These are phyloP conservation scores for Hemibagrus guttatus DNA, from an alignment of 2,797 vertebrate genomes.

Conservation along the genomic window DNA sequence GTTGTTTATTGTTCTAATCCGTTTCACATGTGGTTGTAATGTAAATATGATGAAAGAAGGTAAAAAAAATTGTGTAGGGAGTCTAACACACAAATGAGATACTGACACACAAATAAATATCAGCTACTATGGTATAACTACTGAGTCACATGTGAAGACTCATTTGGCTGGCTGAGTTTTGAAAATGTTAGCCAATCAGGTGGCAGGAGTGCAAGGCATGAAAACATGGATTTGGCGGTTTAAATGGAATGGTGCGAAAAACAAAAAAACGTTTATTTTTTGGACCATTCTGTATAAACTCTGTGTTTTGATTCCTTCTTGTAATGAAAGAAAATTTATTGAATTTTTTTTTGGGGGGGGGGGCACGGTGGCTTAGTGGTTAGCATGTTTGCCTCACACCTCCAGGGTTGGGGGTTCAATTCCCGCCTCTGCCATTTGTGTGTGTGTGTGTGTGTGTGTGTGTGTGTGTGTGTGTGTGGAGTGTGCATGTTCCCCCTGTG, in stretches of 20 bases:
- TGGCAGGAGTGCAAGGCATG: not conserved
- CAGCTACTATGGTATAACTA: not conserved
- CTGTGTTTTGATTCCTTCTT: not conserved
- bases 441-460: no score
- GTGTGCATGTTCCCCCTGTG: no score
- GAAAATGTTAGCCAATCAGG: not conserved
- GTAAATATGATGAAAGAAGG: not conserved
- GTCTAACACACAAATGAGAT: not conserved
- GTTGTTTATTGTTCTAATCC: not conserved
- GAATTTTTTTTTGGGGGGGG: no score
- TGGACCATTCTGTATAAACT: not conserved
- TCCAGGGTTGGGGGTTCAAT: no score
- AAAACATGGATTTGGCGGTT: not conserved
- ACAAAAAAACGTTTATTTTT: not conserved
- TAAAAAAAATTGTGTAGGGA: no score
- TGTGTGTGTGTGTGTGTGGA: no score
- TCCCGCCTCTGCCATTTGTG: no score
- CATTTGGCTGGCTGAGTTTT: not conserved
- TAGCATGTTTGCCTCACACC: no score
- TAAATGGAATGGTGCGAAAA: not conserved
- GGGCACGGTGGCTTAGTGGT: no score
- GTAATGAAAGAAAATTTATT: not conserved
- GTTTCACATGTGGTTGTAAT: not conserved
- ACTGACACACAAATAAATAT: not conserved
- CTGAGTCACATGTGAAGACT: not conserved